Percentiles rank a stretch among this genome's conserved stretches.
Evolutionary conservation across 2,113 vertebrate species (phyloP).

Genomic region (Petroica traversi): DNA sequence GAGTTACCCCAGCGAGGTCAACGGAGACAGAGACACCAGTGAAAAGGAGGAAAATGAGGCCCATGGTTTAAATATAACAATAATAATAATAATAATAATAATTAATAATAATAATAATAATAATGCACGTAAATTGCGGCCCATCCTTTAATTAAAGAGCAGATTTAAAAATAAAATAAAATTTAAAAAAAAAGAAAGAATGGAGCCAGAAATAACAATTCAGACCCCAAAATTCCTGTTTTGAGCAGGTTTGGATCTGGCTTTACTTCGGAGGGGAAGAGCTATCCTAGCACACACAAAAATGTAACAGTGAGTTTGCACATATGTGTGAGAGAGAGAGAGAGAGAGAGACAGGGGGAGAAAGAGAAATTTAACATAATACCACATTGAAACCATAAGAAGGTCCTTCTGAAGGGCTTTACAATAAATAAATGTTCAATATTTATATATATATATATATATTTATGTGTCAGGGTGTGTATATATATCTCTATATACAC

Average conservation of each 20-base stretch:
- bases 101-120: slow-evolving; percentile 30
- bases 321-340: background rate
- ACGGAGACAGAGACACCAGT: slow-evolving; percentile 47
- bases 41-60: slow-evolving; percentile 42
- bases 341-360: background rate
- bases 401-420: slow-evolving; percentile 72
- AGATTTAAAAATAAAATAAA: background rate
- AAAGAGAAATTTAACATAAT: slow-evolving; percentile 56
- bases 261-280: background rate
- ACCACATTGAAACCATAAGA: slow-evolving; percentile 75
- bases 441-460: slow-evolving; percentile 52
- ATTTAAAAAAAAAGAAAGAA: background rate
- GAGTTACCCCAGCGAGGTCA: slow-evolving; percentile 52
- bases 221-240: background rate
- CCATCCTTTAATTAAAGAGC: background rate
- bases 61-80: slow-evolving; percentile 54
- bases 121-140: background rate
- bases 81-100: slow-evolving; percentile 35
- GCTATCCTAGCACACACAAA: slow-evolving; percentile 11
- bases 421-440: slow-evolving; percentile 76
- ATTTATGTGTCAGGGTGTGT: slow-evolving; percentile 11
- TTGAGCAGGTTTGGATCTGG: background rate
- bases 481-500: slow-evolving; percentile 38
- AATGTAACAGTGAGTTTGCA: slow-evolving; percentile 48
- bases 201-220: background rate